phyloP scores from a whole-genome alignment of 1,140 invertebrate genomes.

The Rhopalosiphum padi region DNA sequence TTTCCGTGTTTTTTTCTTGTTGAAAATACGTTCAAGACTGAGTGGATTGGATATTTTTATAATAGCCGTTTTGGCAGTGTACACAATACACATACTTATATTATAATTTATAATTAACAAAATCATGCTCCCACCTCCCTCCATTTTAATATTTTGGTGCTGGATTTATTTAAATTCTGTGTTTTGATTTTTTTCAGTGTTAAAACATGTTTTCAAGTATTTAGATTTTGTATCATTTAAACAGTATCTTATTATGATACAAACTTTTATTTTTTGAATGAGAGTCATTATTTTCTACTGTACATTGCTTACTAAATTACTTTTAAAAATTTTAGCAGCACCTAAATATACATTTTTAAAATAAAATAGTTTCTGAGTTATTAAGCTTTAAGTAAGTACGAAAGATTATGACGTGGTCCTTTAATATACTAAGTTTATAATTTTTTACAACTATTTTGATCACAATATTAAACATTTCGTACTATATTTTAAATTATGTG shows the following conservation, averaged over 20 bases:
- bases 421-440: neutral
- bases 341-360: too few species aligned
- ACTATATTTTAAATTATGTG: too few species aligned
- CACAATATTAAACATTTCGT: neutral
- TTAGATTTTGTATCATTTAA: too few species aligned
- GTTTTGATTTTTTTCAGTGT: too few species aligned
- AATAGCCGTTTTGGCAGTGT: neutral
- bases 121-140: neutral
- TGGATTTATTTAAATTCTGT: too few species aligned
- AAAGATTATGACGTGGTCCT: neutral
- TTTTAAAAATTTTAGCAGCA: too few species aligned
- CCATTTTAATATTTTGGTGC: too few species aligned
- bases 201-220: too few species aligned
- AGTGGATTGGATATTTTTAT: neutral
- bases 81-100: neutral
- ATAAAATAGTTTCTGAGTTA: neutral
- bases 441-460: neutral
- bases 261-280: neutral
- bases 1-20: neutral
- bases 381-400: neutral
- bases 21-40: neutral
- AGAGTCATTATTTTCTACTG: neutral
- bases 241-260: too few species aligned
- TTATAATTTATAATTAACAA: neutral
- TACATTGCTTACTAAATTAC: too few species aligned